Conservation (phyloP, 2,888 invertebrate species). For the Hipparchia semele region DNA sequence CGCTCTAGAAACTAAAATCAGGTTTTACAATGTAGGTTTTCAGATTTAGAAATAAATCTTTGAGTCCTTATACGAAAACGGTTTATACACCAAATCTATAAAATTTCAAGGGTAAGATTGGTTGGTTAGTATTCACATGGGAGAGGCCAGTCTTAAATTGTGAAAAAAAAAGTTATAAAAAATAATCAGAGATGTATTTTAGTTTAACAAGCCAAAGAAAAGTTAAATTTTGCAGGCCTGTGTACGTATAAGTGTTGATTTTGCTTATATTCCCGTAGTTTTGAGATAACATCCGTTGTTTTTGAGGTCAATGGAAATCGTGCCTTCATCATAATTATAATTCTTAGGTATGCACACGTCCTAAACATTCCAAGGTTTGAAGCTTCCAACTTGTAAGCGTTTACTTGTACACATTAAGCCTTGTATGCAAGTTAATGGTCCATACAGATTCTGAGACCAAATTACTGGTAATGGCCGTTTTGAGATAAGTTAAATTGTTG, state of each 20-base stretch:
- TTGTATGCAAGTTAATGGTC: conserved; percentile 49
- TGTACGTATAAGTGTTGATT: not conserved
- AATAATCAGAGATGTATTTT: too few relatives aligned
- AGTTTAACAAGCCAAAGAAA: too few relatives aligned
- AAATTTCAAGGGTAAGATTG: too few relatives aligned
- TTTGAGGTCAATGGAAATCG: conserved; percentile 20
- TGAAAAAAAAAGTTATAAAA: too few relatives aligned
- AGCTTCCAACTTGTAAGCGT: conserved; percentile 41
- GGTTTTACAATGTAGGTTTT: too few relatives aligned
- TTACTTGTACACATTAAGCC: conserved; percentile 42
- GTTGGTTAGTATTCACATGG: too few relatives aligned
- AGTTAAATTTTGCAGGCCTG: too few relatives aligned
- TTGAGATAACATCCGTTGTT: conserved; percentile 10
- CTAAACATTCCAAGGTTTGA: conserved; percentile 42
- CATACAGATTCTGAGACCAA: conserved; percentile 50
- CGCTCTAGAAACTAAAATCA: too few relatives aligned
- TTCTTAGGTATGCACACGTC: conserved; percentile 17
- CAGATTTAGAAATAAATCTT: too few relatives aligned
- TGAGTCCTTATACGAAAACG: too few relatives aligned
- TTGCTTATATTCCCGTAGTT: not conserved
- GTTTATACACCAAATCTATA: too few relatives aligned
- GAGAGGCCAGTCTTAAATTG: too few relatives aligned
- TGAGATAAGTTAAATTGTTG: conserved; percentile 47
- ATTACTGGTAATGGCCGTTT: conserved; percentile 51
- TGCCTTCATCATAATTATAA: conserved; percentile 1